Evolutionary conservation across 2,888 invertebrate species (phyloP).

Genomic region (Tenthredo livida): DNA sequence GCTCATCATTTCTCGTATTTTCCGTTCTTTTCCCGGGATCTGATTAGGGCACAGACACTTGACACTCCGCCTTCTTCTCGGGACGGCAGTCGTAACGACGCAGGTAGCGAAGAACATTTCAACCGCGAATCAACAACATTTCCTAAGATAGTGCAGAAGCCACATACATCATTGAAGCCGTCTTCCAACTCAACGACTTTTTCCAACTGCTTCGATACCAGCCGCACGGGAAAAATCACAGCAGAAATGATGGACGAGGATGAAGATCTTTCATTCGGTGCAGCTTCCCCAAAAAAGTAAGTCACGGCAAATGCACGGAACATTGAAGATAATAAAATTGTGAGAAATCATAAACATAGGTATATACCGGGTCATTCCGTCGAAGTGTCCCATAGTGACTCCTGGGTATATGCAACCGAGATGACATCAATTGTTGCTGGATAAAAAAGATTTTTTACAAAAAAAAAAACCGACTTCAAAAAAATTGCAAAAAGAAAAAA

Average conservation of each 20-base stretch:
- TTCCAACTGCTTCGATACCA: conserved; percentile 10
- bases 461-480: too few relatives aligned
- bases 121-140: conserved; percentile 5
- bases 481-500: too few relatives aligned
- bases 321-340: conserved; percentile 15
- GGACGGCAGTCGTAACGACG: conserved; percentile 20
- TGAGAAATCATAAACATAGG: too few relatives aligned
- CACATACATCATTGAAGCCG: conserved; percentile 24
- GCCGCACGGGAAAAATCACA: conserved; percentile 20
- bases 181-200: conserved; percentile 13
- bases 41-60: conserved; percentile 19
- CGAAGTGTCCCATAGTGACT: background rate
- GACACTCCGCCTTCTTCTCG: conserved; percentile 18
- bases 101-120: conserved; percentile 22
- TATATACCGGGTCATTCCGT: conserved; percentile 20
- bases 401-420: conserved; percentile 1
- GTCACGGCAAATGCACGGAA: conserved; percentile 10
- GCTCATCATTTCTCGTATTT: conserved; percentile 19
- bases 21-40: conserved; percentile 36
- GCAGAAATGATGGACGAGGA: conserved; percentile 17
- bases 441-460: too few relatives aligned
- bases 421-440: conserved; percentile 14
- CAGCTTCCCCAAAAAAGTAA: conserved; percentile 6
- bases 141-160: conserved; percentile 32
- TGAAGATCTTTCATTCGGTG: conserved; percentile 6